These are phyloP conservation scores for Microtus oregoni DNA, from an alignment of 2,113 vertebrate genomes.

Conservation along the genomic window DNA sequence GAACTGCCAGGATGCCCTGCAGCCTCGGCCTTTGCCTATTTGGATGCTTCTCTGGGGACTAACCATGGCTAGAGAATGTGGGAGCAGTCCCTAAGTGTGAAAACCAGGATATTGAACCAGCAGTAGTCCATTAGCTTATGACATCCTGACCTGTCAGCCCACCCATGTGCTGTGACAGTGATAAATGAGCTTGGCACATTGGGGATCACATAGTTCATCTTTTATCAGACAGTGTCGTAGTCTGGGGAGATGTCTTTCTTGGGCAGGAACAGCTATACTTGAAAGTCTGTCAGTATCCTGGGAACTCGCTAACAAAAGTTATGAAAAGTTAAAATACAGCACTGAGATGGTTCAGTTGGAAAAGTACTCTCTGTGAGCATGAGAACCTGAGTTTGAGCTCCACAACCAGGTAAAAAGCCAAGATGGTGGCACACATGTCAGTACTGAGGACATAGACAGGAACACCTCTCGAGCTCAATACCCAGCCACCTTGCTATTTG, in stretches of 20 bases:
- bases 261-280: slow-evolving; percentile 7
- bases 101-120: neutral
- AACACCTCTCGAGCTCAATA: neutral
- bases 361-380: neutral
- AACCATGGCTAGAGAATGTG: neutral
- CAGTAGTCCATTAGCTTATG: neutral
- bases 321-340: neutral
- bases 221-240: neutral
- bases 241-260: neutral
- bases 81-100: neutral
- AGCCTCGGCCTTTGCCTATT: neutral
- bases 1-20: neutral
- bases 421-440: neutral
- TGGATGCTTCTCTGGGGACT: neutral
- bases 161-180: neutral
- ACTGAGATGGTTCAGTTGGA: neutral
- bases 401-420: neutral
- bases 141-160: neutral
- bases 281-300: neutral
- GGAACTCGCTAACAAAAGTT: slow-evolving; percentile 3
- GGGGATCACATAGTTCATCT: neutral
- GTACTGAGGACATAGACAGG: neutral
- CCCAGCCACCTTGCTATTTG: neutral
- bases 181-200: neutral
- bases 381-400: neutral